phyloP scores from a whole-genome alignment of 2,888 invertebrate species.

The Plagodis pulveraria region DNA sequence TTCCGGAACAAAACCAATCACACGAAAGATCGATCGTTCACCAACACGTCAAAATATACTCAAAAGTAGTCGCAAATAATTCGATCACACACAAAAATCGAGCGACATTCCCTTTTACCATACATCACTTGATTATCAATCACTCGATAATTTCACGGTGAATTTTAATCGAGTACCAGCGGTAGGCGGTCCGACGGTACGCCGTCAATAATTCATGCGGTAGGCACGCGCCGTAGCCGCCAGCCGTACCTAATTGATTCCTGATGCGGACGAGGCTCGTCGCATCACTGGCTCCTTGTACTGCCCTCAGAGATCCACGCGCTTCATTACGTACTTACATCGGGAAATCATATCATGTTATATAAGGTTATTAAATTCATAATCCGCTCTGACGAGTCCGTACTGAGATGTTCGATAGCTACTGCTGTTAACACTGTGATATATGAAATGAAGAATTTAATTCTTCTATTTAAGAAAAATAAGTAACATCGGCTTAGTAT shows the following conservation, averaged over 20 bases:
- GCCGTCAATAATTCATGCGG: slow-evolving; percentile 82
- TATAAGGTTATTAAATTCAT: slow-evolving; percentile 53
- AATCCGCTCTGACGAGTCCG: slow-evolving; percentile 1
- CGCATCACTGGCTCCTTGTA: slow-evolving; percentile 81
- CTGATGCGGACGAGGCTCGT: slow-evolving; percentile 78
- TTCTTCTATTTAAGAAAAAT: too few species aligned
- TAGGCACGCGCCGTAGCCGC: slow-evolving; percentile 78
- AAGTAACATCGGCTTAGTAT: too few species aligned
- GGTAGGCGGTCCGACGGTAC: slow-evolving; percentile 60
- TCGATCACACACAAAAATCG: slow-evolving; percentile 6
- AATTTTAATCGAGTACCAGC: slow-evolving; percentile 55
- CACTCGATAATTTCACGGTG: slow-evolving; percentile 36
- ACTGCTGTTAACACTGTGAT: not conserved
- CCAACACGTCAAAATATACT: not conserved
- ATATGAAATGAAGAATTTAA: too few species aligned
- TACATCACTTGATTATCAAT: slow-evolving; percentile 38
- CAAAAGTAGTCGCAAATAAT: slow-evolving; percentile 3
- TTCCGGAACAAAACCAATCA: slow-evolving; percentile 11
- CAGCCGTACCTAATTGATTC: slow-evolving; percentile 83
- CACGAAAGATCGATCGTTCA: not conserved
- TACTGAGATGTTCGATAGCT: not conserved
- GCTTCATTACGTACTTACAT: slow-evolving; percentile 78
- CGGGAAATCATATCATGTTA: slow-evolving; percentile 58
- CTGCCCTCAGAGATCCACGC: slow-evolving; percentile 72
- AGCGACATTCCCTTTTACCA: slow-evolving; percentile 11